Conservation (phyloP, 2,888 invertebrate species). For the Apantesis nais region DNA sequence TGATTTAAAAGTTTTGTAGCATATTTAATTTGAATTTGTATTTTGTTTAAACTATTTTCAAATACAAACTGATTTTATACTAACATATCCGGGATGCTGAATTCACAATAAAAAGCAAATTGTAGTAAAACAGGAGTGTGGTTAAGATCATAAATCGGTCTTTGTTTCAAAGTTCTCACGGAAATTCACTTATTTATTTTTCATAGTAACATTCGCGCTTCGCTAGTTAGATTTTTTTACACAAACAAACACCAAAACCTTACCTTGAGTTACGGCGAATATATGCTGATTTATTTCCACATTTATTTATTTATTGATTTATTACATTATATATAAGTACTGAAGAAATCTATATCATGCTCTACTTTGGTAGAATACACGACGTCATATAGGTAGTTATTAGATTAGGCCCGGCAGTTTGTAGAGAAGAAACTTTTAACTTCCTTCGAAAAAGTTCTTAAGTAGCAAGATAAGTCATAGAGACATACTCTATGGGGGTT, state of each 20-base stretch:
- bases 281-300: neutral
- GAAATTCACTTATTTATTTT: neutral
- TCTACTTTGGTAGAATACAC: neutral
- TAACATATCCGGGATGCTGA: neutral
- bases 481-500: neutral
- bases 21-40: slow-evolving; percentile 16
- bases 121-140: neutral
- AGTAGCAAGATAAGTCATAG: neutral
- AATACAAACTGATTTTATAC: neutral
- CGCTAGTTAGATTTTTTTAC: neutral
- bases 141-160: neutral
- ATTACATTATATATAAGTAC: too few species aligned
- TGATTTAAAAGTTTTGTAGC: slow-evolving; percentile 13
- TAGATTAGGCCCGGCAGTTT: neutral
- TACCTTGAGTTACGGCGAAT: neutral
- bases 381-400: neutral
- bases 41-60: slow-evolving; percentile 12
- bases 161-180: neutral
- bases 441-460: neutral
- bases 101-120: neutral
- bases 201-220: neutral
- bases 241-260: neutral
- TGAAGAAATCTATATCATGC: neutral
- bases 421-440: neutral
- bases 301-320: too few species aligned